Conservation (phyloP, 2,797 vertebrate genomes). For the Darevskia mixta region DNA sequence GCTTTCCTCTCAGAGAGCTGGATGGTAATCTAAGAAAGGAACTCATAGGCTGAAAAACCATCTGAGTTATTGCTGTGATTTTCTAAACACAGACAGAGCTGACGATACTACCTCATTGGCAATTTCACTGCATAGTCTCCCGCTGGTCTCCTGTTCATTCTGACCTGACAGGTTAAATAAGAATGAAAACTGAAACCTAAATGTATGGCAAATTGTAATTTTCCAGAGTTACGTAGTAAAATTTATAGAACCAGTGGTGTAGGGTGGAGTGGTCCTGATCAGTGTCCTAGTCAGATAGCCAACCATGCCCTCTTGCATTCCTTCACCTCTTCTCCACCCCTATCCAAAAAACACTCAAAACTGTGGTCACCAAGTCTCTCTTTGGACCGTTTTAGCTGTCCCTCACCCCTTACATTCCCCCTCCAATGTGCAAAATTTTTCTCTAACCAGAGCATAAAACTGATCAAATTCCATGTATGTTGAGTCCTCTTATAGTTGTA, state of each 20-base stretch:
- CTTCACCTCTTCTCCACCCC: too few species aligned
- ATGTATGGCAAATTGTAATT: constrained; percentile 40
- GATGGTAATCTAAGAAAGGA: constrained; percentile 23
- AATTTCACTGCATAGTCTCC: neutral
- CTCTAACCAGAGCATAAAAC: too few species aligned
- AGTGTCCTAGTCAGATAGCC: neutral
- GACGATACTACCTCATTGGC: neutral
- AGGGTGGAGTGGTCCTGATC: neutral
- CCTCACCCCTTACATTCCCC: too few species aligned
- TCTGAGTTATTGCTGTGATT: constrained; percentile 29
- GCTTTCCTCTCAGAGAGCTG: constrained; percentile 7
- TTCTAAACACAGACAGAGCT: neutral
- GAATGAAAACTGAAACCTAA: constrained; percentile 40
- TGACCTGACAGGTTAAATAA: constrained; percentile 46
- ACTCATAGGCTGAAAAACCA: constrained; percentile 37
- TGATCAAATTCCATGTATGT: too few species aligned
- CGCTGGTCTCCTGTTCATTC: constrained; percentile 37
- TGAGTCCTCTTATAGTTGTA: too few species aligned
- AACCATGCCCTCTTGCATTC: neutral
- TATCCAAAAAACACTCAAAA: too few species aligned
- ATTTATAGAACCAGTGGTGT: neutral
- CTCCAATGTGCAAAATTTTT: too few species aligned
- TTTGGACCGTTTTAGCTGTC: too few species aligned
- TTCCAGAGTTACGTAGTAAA: constrained; percentile 36
- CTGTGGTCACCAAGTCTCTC: too few species aligned